Evolutionary conservation across 35 echinoderm and acorn worm species (phyloP).

Genomic region (Ophioderma brevispina): DNA sequence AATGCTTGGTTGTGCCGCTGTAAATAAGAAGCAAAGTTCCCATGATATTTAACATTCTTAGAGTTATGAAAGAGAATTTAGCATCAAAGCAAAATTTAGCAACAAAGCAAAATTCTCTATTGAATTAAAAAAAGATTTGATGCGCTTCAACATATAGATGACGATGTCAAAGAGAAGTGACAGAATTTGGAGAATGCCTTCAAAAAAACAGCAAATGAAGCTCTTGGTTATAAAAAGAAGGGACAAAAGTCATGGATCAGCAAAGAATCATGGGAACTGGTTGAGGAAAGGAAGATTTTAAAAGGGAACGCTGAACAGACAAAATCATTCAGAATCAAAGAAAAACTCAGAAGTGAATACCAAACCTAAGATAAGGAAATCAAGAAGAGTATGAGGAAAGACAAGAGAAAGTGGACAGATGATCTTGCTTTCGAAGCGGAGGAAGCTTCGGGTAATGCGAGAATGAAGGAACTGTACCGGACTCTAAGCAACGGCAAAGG

Average conservation of each 20-base stretch:
- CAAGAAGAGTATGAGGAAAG: background rate
- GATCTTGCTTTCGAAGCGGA: background rate
- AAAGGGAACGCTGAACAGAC: background rate
- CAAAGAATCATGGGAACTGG: slow-evolving; percentile 5
- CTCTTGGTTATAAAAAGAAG: slow-evolving; percentile 33
- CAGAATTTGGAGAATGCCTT: background rate
- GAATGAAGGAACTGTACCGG: slow-evolving; percentile 19
- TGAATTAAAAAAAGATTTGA: slow-evolving; percentile 24
- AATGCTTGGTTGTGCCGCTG: background rate
- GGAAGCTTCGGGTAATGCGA: background rate
- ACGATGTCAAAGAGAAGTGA: background rate
- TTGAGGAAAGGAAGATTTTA: slow-evolving; percentile 29
- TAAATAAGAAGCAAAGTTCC: slow-evolving; percentile 1
- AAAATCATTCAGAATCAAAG: slow-evolving; percentile 36
- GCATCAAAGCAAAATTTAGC: background rate
- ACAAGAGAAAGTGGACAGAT: slow-evolving; percentile 10
- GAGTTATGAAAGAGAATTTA: background rate
- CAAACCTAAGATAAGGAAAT: slow-evolving; percentile 20
- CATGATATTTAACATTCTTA: background rate
- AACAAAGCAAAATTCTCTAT: background rate
- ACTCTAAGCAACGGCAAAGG: slow-evolving; percentile 28
- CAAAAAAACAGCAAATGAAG: slow-evolving; percentile 5
- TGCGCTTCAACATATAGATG: background rate
- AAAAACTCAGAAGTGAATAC: slow-evolving; percentile 12
- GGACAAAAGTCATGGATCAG: slow-evolving; percentile 37